Evolutionary conservation across 2,888 invertebrate species (phyloP), one percentile per base, ranked within the genome.

Genomic region (Netelia inedita): DNA sequence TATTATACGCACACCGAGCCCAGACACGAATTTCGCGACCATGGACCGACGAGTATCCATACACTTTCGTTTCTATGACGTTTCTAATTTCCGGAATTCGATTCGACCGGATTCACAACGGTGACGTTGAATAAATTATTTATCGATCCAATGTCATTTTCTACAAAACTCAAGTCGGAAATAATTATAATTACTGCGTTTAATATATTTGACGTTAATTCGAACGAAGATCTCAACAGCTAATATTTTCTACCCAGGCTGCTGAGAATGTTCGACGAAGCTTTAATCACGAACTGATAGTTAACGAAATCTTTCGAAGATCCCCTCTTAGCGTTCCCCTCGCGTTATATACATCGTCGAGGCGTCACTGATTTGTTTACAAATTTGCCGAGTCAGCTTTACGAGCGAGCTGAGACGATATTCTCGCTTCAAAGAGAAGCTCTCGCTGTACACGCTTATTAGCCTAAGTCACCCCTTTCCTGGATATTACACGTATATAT

Each of bases 291-390:
- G 41, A 65, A 28, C 46, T 66, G 59, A 59, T 66, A 82, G 72
- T 78, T 73, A 72, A 53, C 65, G 41, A 66, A 63, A 72, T 72
- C 41, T 28, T 28, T 28, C 28, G 28, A 28, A 28, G 28, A 28
- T 28, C 28, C 28, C 28, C 28, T 28, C 28, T 28, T 28, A 28
- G 28, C 3, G 5, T 28, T 28, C 5, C 28, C 28, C 28, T 28
- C 28, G 28, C 28, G 28, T 28, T 55, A 55, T n/a, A 57, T 75
- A 87, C 85, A 88, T 88, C 87, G 89, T 71, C 87, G 88, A 89
- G 90, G 89, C 91, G 88, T 89, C 83, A 88, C 89, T 90, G 91
- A 91, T 91, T 91, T 89, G 91, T 90, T 91, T 90, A 90, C 90
- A 89, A 89, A 90, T 89, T 90, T 89, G 87, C 87, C 83, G 88